Base-by-base conservation (phyloP, 2,113 vertebrate species). In the Rhineura floridana region DNA sequence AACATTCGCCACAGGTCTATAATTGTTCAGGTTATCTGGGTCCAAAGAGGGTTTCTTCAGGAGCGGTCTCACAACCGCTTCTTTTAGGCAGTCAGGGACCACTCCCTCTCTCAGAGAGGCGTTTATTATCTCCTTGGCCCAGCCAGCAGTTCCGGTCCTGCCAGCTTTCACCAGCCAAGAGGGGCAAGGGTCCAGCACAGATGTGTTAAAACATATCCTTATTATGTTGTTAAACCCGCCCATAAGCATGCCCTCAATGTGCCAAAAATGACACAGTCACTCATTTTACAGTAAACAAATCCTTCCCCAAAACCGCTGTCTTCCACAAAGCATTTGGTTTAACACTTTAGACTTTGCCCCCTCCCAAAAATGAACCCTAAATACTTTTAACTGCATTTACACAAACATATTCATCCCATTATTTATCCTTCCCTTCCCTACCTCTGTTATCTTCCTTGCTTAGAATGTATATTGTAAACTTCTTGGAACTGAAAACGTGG, bases 161-260 rank as follows among this genome's bases (percentile, higher is more conserved):
- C n/a, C n/a, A n/a, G n/a, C n/a, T n/a, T n/a, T n/a, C n/a, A n/a
- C n/a, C n/a, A n/a, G n/a, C n/a, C n/a, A n/a, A n/a, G n/a, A n/a
- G n/a, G n/a, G n/a, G n/a, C n/a, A n/a, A n/a, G n/a, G n/a, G n/a
- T n/a, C n/a, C n/a, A n/a, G n/a, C n/a, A n/a, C n/a, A n/a, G n/a
- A n/a, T n/a, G n/a, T n/a, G n/a, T n/a, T n/a, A 79, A 93, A 92
- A 93, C 92, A 92, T 92, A 93, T 90, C 91, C 91, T 5, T 0
- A 93, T 86, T 87, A 70, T 69, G 72, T 91, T 0, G 85, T 91
- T 89, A 92, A 94, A 93, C 91, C 89, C 91, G 93, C 1, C 85
- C 90, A 88, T 50, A n/a, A 78, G 33, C 28, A n/a, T 33, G 76
- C 28, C 76, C 48, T 48, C 46, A n/a, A 17, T 30, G 25, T 23